Evolutionary conservation across 2,113 vertebrate genomes (phyloP), one percentile per base, ranked within the genome.

Genomic region (Prionailurus bengalensis): DNA sequence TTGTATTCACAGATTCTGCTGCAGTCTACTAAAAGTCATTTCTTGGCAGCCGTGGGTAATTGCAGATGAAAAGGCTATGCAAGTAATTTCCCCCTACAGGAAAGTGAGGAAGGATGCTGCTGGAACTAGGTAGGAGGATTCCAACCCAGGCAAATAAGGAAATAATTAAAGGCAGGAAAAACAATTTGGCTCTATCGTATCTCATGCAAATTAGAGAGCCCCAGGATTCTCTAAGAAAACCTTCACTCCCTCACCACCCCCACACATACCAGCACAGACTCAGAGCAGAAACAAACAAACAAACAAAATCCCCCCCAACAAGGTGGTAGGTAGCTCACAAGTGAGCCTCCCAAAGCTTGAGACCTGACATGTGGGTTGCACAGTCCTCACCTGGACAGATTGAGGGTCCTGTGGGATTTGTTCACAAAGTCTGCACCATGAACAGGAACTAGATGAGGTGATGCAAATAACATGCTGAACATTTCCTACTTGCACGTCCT

Each of bases 151-250:
- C 31, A 97, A 97, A 98, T 89, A 94, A 96, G 92, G 97, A 98
- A 98, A 97, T 94, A 97, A 98, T 98, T 98, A 98, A 96, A 96
- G 79, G 90, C 39, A 97, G 91, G 96, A 98, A 95, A 98, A 98
- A 97, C 65, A 95, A 97, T 79, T 76, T 76, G 48, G 63, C 48
- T 82, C 17, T 93, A 96, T 94, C 27, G 17, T 23, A 82, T 95
- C 45, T 97, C 65, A 82, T 83, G 79, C 53, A 97, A 97, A 97
- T 97, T 98, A 86, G 27, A 84, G 58, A 84, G 91, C 63, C 61
- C 23, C 92, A 81, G 88, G 84, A 95, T 89, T n/a, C 66, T 95
- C 70, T 92, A 33, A 81, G 51, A 78, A 39, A 91, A 73, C 0
- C 4, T 10, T 63, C 7, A 51, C 7, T 42, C 9, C 1, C 1